Evolutionary conservation across 2,113 vertebrate genomes (phyloP).

Genomic region (Tupaia chinensis): DNA sequence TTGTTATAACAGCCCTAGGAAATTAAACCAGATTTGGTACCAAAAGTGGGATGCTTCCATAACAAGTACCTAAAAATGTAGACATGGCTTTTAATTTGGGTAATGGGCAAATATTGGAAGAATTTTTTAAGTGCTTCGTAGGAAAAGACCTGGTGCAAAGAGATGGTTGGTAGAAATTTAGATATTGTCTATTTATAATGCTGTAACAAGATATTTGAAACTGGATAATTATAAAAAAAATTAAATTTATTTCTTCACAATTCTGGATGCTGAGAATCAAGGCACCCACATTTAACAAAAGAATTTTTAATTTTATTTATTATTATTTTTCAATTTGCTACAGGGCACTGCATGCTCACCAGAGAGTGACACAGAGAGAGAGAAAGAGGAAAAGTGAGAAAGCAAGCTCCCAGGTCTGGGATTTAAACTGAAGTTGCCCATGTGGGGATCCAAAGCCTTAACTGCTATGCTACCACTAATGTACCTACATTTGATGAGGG

Average conservation of each 20-base stretch:
- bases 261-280: not conserved
- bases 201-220: not conserved
- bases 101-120: not conserved
- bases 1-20: not conserved
- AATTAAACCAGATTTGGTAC: not conserved
- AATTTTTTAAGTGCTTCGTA: not conserved
- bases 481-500: not conserved
- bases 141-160: not conserved
- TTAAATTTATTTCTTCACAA: not conserved
- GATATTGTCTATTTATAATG: not conserved
- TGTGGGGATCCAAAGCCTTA: no score
- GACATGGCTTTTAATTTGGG: not conserved
- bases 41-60: not conserved
- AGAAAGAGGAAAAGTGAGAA: no score
- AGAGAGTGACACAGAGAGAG: no score
- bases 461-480: no score
- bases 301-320: no score
- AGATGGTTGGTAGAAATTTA: not conserved
- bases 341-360: no score
- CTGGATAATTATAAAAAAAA: not conserved
- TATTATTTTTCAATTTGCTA: no score
- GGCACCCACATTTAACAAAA: no score
- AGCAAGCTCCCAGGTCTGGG: no score
- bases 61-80: not conserved
- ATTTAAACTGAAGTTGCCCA: no score